These are phyloP conservation scores for Hydropotes inermis DNA, from an alignment of 2,113 vertebrate genomes.

Conservation along the genomic window DNA sequence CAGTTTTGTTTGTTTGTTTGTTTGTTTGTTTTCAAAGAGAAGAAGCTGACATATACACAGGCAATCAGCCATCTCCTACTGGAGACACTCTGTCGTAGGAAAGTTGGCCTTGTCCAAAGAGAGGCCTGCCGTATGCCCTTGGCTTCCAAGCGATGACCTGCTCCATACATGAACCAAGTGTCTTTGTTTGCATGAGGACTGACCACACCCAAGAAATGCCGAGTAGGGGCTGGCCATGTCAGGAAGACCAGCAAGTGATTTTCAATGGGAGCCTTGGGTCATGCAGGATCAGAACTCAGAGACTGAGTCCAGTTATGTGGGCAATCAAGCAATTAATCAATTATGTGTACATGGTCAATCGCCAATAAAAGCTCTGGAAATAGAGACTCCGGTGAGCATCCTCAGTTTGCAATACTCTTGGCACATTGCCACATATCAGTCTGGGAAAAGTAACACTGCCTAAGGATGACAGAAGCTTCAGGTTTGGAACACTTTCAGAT, in stretches of 20 bases:
- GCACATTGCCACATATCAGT: not conserved
- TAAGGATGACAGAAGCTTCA: not conserved
- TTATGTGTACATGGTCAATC: not conserved
- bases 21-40: not conserved
- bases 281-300: not conserved
- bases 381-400: not conserved
- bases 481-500: not conserved
- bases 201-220: too few relatives aligned
- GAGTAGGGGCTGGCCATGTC: not conserved
- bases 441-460: not conserved
- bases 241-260: not conserved
- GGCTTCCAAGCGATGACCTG: not conserved
- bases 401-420: not conserved
- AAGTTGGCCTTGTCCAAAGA: not conserved
- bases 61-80: not conserved
- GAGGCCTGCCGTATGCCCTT: not conserved
- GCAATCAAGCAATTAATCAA: not conserved
- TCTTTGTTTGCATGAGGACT: not conserved
- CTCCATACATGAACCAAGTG: not conserved
- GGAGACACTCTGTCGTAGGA: not conserved
- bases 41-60: not conserved
- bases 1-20: not conserved
- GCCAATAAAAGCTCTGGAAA: not conserved
- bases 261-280: not conserved
- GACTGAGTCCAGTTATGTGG: not conserved